phyloP scores from a whole-genome alignment of 2,113 vertebrate genomes.

The Sula dactylatra region DNA sequence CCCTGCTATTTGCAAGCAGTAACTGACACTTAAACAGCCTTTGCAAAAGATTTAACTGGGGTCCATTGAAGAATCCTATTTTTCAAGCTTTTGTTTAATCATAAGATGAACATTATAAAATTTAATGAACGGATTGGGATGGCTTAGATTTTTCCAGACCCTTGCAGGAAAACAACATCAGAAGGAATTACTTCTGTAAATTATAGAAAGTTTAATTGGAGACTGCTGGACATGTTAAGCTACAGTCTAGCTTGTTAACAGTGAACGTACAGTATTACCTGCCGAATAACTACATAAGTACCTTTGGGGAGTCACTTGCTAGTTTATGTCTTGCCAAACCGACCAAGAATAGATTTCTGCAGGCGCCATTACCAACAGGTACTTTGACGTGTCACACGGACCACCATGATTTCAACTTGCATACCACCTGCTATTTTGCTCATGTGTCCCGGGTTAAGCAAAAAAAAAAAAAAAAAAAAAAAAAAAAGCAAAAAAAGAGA shows the following conservation, averaged over 20 bases:
- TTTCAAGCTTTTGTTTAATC: not conserved
- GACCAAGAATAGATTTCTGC: not conserved
- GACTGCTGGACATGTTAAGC: not conserved
- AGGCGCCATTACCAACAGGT: not conserved
- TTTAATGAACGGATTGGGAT: not conserved
- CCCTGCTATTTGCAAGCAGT: not conserved
- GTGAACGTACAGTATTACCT: not conserved
- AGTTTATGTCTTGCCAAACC: not conserved
- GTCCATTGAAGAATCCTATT: not conserved
- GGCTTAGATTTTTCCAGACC: not conserved
- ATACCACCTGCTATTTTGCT: not conserved
- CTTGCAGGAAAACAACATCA: not conserved
- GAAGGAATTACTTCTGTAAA: not conserved
- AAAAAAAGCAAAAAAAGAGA: accelerated
- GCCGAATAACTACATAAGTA: not conserved
- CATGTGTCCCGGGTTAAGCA: not conserved
- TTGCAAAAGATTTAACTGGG: not conserved
- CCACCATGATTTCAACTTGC: not conserved
- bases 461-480: not conserved
- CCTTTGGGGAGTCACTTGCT: not conserved
- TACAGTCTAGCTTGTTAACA: not conserved
- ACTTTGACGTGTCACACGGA: not conserved
- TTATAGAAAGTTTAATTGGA: not conserved
- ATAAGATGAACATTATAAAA: not conserved
- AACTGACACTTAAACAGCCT: not conserved